phyloP scores from a whole-genome alignment of 2,888 invertebrate species.

The Drosophila monieri region DNA sequence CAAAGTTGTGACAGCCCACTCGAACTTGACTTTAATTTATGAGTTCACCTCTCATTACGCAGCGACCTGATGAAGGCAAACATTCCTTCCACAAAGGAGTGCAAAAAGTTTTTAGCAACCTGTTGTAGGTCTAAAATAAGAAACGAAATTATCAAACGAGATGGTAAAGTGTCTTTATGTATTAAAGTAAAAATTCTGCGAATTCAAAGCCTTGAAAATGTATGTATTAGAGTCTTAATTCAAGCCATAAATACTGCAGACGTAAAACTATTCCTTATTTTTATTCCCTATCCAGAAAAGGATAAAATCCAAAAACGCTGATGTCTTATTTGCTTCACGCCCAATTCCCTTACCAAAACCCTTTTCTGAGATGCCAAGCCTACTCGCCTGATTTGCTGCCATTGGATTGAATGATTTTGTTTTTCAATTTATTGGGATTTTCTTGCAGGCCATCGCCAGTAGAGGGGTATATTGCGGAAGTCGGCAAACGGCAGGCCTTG shows the following conservation, averaged over 20 bases:
- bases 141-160: background rate
- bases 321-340: constrained; percentile 64
- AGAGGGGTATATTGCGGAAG: constrained; percentile 10
- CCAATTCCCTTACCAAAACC: constrained; percentile 28
- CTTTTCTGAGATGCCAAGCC: constrained; percentile 58
- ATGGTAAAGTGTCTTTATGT: too few species aligned
- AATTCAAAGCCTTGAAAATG: background rate
- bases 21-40: constrained; percentile 45
- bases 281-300: background rate
- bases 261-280: background rate
- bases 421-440: constrained; percentile 80
- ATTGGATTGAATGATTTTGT: constrained; percentile 80
- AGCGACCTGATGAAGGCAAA: background rate
- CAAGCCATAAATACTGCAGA: background rate
- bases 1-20: constrained; percentile 48
- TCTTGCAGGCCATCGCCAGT: constrained; percentile 29
- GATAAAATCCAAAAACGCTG: constrained; percentile 25
- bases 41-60: constrained; percentile 36
- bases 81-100: background rate
- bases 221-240: background rate
- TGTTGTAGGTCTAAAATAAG: constrained; percentile 1
- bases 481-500: constrained; percentile 21
- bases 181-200: too few species aligned
- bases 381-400: constrained; percentile 74
- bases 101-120: constrained; percentile 11